These are phyloP conservation scores for Pseudomyrmex flavicornis DNA, from an alignment of 1,140 invertebrate species.

Conservation along the genomic window DNA sequence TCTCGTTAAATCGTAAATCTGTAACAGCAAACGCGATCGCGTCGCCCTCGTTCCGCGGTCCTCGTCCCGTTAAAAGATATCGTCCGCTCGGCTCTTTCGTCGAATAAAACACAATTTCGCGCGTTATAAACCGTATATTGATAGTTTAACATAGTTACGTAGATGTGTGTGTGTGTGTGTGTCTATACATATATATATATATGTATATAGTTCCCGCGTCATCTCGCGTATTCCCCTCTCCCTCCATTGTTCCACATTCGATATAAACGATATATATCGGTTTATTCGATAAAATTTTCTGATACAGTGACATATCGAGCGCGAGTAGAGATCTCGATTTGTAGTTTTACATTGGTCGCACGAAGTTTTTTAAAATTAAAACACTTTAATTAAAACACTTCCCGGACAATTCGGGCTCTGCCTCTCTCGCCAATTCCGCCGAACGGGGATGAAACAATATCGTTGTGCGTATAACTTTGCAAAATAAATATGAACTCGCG, in stretches of 20 bases:
- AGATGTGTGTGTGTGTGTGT: no score
- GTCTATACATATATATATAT: no score
- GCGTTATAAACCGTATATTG: slow-evolving; percentile 18
- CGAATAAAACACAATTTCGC: neutral
- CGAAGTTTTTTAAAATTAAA: slow-evolving; percentile 47
- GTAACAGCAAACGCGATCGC: neutral
- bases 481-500: slow-evolving; percentile 55
- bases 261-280: neutral
- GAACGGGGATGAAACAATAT: slow-evolving; percentile 50
- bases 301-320: neutral
- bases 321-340: slow-evolving; percentile 32
- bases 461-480: slow-evolving; percentile 41
- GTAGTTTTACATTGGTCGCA: slow-evolving; percentile 30
- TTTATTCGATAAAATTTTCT: slow-evolving; percentile 28
- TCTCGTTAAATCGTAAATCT: slow-evolving; percentile 54
- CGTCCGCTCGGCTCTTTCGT: neutral
- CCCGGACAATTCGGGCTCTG: neutral
- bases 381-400: slow-evolving; percentile 48
- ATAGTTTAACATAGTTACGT: slow-evolving; percentile 24
- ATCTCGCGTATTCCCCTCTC: neutral
- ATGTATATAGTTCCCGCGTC: neutral
- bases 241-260: neutral
- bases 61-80: neutral
- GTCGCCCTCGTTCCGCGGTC: neutral
- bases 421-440: neutral